Percentiles rank a stretch among this genome's conserved stretches.
Evolutionary conservation across 2,888 invertebrate genomes (phyloP).

Genomic region (Mesochorus sp.): DNA sequence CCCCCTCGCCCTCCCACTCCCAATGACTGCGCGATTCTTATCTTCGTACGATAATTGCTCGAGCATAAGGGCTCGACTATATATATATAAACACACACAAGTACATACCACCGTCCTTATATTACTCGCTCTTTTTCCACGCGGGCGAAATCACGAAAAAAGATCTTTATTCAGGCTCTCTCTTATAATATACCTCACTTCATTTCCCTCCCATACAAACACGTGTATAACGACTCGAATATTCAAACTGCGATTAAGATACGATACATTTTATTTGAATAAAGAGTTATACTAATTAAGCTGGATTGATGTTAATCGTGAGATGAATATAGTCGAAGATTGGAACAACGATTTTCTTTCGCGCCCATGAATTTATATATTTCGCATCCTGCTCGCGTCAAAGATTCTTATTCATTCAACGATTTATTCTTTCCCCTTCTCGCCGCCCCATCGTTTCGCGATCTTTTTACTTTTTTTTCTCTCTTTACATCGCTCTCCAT

Average conservation of each 20-base stretch:
- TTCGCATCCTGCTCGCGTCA: conserved; percentile 1
- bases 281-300: background rate
- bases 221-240: too few relatives aligned
- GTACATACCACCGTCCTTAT: conserved; percentile 15
- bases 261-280: background rate
- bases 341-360: background rate
- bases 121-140: conserved; percentile 6
- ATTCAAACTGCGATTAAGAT: too few relatives aligned
- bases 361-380: conserved; percentile 19
- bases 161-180: background rate
- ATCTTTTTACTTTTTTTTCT: background rate
- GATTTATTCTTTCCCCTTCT: conserved; percentile 2
- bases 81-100: background rate
- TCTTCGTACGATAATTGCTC: conserved; percentile 18
- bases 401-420: conserved; percentile 19
- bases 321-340: too few relatives aligned
- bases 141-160: background rate
- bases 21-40: conserved; percentile 43
- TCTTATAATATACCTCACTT: background rate
- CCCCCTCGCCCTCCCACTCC: conserved; percentile 3
- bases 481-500: background rate
- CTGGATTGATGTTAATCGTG: too few relatives aligned
- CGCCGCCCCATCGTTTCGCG: background rate
- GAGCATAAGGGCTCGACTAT: conserved; percentile 17
- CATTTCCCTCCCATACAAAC: background rate